phyloP scores from a whole-genome alignment of 2,888 invertebrate species.

The Nomada hirtipes region DNA sequence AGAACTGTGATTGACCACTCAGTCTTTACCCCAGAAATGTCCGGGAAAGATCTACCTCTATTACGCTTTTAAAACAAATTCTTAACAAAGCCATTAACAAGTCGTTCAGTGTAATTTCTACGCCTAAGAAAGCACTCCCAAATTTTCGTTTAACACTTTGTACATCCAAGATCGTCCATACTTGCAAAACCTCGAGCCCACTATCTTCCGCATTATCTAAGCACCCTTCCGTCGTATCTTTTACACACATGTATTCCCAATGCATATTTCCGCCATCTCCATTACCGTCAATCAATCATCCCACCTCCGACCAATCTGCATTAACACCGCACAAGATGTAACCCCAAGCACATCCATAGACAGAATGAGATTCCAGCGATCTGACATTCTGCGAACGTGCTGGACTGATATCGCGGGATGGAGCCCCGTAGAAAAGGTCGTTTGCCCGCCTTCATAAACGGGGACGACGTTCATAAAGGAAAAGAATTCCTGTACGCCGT shows the following conservation, averaged over 20 bases:
- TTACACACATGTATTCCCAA: not conserved
- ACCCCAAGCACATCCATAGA: not conserved
- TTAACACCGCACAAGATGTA: not conserved
- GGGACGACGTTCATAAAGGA: conserved; percentile 25
- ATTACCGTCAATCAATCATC: conserved; percentile 1
- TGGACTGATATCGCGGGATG: not conserved
- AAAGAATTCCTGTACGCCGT: conserved; percentile 44
- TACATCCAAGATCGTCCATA: no score
- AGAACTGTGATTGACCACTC: no score
- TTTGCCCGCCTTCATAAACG: conserved; percentile 27
- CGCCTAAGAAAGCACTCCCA: no score
- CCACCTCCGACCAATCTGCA: not conserved
- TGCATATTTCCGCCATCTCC: not conserved
- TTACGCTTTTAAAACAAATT: no score
- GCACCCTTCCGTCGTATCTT: not conserved
- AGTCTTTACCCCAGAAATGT: no score
- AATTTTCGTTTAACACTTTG: no score
- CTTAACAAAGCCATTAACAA: no score
- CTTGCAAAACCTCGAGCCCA: no score
- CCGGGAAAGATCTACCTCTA: no score
- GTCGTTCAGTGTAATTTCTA: no score
- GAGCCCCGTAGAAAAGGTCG: not conserved
- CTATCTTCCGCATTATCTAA: not conserved
- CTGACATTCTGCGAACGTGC: conserved; percentile 9
- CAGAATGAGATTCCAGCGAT: not conserved